Percentiles rank a stretch among this genome's conserved stretches.
Evolutionary conservation across 2,797 vertebrate species (phyloP).

Genomic region (Myiotriccus ornatus): DNA sequence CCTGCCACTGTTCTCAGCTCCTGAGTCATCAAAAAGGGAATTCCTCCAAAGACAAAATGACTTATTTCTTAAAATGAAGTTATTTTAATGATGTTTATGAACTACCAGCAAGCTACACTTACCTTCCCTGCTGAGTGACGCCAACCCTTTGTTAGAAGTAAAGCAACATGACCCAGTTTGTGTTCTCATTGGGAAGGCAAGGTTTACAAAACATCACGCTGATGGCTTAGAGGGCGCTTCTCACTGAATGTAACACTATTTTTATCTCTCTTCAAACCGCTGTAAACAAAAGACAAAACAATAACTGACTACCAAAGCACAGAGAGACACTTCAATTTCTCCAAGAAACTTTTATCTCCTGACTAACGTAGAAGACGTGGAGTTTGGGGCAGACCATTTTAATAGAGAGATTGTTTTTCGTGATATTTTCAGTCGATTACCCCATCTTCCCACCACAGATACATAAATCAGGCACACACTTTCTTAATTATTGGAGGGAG

Average conservation of each 20-base stretch:
- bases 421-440: neutral
- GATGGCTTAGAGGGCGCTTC: neutral
- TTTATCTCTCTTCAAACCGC: neutral
- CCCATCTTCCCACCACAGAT: neutral
- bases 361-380: neutral
- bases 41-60: neutral
- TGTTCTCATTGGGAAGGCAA: too few relatives aligned
- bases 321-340: neutral
- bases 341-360: neutral
- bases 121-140: too few relatives aligned
- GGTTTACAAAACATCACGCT: too few relatives aligned
- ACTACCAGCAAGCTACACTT: neutral
- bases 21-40: neutral
- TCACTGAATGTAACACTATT: neutral
- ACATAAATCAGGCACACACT: constrained; percentile 8
- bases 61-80: neutral
- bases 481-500: neutral
- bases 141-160: too few relatives aligned
- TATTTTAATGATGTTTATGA: neutral
- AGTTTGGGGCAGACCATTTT: neutral
- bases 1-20: neutral
- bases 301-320: neutral
- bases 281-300: neutral
- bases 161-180: too few relatives aligned
- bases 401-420: neutral